A percentile compares a stretch with the other conserved stretches of the same genome.
These are phyloP conservation scores for Proisotoma minuta DNA, from an alignment of 2,888 invertebrate species.

Conservation along the genomic window DNA sequence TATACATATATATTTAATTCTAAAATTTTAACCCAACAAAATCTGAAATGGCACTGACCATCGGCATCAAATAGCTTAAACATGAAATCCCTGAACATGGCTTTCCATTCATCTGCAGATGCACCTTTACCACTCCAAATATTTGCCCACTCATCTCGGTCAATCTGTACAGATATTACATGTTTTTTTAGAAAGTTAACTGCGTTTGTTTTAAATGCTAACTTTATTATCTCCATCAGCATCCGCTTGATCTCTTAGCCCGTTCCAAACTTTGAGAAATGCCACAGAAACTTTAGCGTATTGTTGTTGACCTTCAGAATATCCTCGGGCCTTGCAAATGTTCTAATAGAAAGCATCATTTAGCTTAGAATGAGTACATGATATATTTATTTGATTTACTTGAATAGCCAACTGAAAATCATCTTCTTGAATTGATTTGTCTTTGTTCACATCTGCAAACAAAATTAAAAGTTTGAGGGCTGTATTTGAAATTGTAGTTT, in stretches of 20 bases:
- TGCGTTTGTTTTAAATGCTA: slow-evolving; percentile 47
- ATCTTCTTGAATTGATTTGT: slow-evolving; percentile 83
- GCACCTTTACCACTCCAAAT: slow-evolving; percentile 86
- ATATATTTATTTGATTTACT: slow-evolving; percentile 57
- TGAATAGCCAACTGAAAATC: slow-evolving; percentile 86
- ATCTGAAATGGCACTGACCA: slow-evolving; percentile 53
- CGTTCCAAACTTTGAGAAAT: slow-evolving; percentile 84
- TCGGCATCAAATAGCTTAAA: slow-evolving; percentile 87
- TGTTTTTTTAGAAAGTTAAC: neutral
- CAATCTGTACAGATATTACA: no score
- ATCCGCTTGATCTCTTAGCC: slow-evolving; percentile 75
- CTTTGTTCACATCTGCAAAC: slow-evolving; percentile 81
- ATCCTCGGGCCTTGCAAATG: slow-evolving; percentile 78
- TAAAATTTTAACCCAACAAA: no score
- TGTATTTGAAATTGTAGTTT: neutral
- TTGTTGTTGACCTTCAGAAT: slow-evolving; percentile 70
- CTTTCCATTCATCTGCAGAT: slow-evolving; percentile 76
- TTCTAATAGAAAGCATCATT: slow-evolving; percentile 58
- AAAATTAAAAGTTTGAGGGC: neutral
- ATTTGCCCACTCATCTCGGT: slow-evolving; percentile 82
- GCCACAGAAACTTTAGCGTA: slow-evolving; percentile 73
- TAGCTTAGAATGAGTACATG: neutral
- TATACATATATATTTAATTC: no score
- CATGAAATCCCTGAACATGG: slow-evolving; percentile 83
- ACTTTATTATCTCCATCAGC: slow-evolving; percentile 83